A percentile compares a stretch with the other conserved stretches of the same genome.
Evolutionary conservation across 1,140 invertebrate species (phyloP).

Genomic region (Pseudachorutes palmiensis): DNA sequence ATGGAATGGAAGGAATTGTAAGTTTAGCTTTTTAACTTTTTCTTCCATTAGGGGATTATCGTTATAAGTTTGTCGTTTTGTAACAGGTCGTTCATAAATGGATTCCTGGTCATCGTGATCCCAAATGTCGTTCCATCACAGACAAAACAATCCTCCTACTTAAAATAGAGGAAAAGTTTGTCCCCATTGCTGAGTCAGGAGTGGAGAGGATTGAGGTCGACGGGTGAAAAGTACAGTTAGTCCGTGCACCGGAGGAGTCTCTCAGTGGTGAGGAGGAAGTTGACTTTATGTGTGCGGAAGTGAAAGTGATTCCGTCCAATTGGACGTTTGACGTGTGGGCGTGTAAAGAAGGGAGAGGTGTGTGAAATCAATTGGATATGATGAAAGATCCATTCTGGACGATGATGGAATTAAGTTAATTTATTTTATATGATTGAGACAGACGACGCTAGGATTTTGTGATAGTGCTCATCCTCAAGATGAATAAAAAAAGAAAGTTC

Average conservation of each 20-base stretch:
- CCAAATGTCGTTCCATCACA: conserved; percentile 72
- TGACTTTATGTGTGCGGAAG: too few species aligned
- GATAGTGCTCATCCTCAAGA: too few species aligned
- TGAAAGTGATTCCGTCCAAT: too few species aligned
- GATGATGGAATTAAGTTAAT: too few species aligned
- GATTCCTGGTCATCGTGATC: conserved; percentile 80
- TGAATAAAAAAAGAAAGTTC: background rate
- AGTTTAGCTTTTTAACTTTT: conserved; percentile 25
- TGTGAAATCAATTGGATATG: too few species aligned
- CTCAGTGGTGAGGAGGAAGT: too few species aligned
- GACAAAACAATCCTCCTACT: conserved; percentile 84
- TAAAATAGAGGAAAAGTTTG: conserved; percentile 82
- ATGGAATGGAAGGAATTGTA: conserved; percentile 81
- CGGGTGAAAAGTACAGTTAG: background rate
- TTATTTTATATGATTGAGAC: too few species aligned
- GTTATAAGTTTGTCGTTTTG: conserved; percentile 12
- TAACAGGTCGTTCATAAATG: conserved; percentile 75
- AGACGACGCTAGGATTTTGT: too few species aligned
- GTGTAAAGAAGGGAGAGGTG: too few species aligned
- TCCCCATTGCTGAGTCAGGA: conserved; percentile 82
- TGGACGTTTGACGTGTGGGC: too few species aligned
- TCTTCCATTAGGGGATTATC: background rate
- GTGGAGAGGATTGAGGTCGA: conserved; percentile 44
- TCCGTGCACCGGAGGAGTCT: too few species aligned
- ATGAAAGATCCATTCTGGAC: too few species aligned